These are phyloP conservation scores for Perodicticus potto DNA, from an alignment of 2,797 vertebrate species.

Conservation along the genomic window DNA sequence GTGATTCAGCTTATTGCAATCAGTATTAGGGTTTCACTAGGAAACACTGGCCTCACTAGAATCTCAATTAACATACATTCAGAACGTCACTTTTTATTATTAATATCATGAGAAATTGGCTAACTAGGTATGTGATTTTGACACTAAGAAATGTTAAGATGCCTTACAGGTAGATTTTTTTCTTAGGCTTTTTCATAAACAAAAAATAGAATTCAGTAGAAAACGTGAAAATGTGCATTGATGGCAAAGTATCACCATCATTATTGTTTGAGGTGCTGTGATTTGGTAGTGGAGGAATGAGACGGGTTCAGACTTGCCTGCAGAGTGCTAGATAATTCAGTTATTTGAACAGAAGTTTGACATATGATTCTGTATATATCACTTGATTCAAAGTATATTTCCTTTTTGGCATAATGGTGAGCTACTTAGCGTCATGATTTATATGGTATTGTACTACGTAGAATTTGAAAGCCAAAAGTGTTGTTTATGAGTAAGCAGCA, in stretches of 20 bases:
- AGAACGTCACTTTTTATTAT: conserved; percentile 6
- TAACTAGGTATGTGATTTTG: background rate
- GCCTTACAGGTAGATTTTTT: background rate
- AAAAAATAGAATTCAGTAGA: background rate
- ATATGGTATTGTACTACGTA: too few relatives aligned
- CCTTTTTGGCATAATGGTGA: background rate
- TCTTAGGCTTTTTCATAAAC: background rate
- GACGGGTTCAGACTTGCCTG: background rate
- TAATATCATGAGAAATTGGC: background rate
- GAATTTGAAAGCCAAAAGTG: background rate
- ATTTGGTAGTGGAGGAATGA: background rate
- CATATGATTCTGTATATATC: background rate
- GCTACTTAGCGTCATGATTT: background rate
- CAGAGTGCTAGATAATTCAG: background rate
- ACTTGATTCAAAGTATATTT: background rate
- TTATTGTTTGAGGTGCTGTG: background rate
- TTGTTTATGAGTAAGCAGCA: background rate
- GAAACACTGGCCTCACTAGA: background rate
- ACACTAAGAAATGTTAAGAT: background rate
- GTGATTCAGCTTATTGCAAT: background rate
- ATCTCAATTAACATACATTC: background rate
- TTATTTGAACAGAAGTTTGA: background rate
- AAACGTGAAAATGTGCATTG: background rate
- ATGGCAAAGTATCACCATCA: background rate
- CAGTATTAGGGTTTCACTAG: background rate